Conservation (phyloP, 2,113 vertebrate genomes). For the Caranx melampygus region DNA sequence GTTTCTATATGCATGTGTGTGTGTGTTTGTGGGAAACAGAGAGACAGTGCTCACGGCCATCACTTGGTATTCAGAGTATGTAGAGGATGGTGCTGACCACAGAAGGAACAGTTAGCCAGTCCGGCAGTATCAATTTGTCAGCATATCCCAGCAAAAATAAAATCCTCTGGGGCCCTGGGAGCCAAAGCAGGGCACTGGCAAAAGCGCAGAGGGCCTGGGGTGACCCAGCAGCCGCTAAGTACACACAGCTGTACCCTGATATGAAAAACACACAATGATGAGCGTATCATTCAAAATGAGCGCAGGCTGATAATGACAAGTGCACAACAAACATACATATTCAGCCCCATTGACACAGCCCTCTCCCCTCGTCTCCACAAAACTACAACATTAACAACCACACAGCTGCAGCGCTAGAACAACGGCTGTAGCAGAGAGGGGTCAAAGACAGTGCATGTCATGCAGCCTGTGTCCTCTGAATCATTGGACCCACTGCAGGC, state of each 20-base stretch:
- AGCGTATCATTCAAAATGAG: slow-evolving; percentile 30
- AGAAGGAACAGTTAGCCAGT: slow-evolving; percentile 65
- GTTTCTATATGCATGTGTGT: slow-evolving; percentile 28
- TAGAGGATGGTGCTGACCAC: slow-evolving; percentile 48
- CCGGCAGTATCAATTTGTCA: slow-evolving; percentile 72
- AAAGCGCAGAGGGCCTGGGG: slow-evolving; percentile 46
- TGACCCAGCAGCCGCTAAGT: slow-evolving; percentile 62
- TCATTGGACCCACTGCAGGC: slow-evolving; percentile 65
- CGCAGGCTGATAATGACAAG: slow-evolving; percentile 37
- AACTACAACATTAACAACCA: slow-evolving; percentile 42
- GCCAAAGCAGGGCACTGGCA: slow-evolving; percentile 57
- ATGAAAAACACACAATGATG: slow-evolving; percentile 41
- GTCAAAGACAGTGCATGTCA: slow-evolving; percentile 70
- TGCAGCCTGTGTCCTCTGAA: slow-evolving; percentile 75
- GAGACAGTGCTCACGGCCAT: slow-evolving; percentile 34
- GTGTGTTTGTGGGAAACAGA: slow-evolving; percentile 48
- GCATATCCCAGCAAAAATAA: slow-evolving; percentile 52
- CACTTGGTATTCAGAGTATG: slow-evolving; percentile 64
- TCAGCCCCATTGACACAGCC: slow-evolving; percentile 11
- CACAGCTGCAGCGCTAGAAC: slow-evolving; percentile 61
- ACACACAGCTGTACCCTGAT: slow-evolving; percentile 55
- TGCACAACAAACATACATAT: slow-evolving; percentile 45
- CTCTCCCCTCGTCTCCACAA: slow-evolving; percentile 1
- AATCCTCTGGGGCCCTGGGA: slow-evolving; percentile 59
- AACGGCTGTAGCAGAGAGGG: slow-evolving; percentile 70